A percentile compares a stretch with the other conserved stretches of the same genome.
phyloP scores from a whole-genome alignment of 2,113 vertebrate genomes.

The Salvelinus sp. region DNA sequence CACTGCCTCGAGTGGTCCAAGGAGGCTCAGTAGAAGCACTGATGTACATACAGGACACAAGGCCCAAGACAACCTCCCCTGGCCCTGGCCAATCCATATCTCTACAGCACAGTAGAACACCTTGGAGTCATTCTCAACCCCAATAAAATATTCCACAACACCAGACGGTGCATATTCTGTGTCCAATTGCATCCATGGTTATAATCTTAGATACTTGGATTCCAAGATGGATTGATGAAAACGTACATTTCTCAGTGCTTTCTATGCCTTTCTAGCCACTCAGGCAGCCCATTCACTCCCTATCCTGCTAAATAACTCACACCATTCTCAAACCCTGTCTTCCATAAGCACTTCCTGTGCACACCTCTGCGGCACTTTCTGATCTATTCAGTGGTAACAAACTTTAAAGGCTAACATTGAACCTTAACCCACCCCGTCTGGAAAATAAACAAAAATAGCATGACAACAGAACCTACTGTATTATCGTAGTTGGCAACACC shows the following conservation, averaged over 20 bases:
- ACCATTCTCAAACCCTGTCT: slow-evolving; percentile 41
- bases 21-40: slow-evolving; percentile 27
- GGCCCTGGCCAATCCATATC: slow-evolving; percentile 3
- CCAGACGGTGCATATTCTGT: too few relatives aligned
- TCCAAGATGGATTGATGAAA: slow-evolving; percentile 28
- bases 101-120: slow-evolving; percentile 4
- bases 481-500: slow-evolving; percentile 13
- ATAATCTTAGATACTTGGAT: background rate
- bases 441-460: slow-evolving; percentile 37
- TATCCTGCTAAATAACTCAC: slow-evolving; percentile 31
- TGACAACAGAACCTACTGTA: slow-evolving; percentile 30
- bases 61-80: background rate
- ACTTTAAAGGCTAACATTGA: slow-evolving; percentile 57
- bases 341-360: slow-evolving; percentile 55
- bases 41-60: slow-evolving; percentile 27
- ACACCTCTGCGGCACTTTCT: slow-evolving; percentile 68
- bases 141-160: background rate
- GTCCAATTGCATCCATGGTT: background rate
- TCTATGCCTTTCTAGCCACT: slow-evolving; percentile 46
- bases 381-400: slow-evolving; percentile 67
- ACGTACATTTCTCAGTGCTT: slow-evolving; percentile 13
- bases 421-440: slow-evolving; percentile 43
- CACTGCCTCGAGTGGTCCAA: slow-evolving; percentile 41
- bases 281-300: slow-evolving; percentile 39
- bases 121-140: background rate